Base-by-base conservation (phyloP, 2,113 vertebrate genomes). In the Megaleporinus macrocephalus region DNA sequence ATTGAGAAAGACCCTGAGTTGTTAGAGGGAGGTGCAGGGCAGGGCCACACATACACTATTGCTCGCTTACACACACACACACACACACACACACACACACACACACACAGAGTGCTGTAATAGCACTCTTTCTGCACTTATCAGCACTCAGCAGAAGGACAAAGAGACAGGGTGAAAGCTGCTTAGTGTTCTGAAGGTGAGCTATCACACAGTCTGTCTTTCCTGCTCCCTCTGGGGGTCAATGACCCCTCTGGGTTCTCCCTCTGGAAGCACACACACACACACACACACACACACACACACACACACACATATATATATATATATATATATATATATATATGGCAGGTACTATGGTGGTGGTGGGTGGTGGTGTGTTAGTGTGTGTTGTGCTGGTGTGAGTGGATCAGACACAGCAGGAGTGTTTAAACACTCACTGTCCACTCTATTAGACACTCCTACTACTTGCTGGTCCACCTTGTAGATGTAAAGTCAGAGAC, bases 71-170 rank as follows among this genome's bases (percentile, higher is more conserved):
- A 55, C 55, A 22, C 55, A 6, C 55, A 22, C 55, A 22, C 20
- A 22, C 55, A 22, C 57, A 5, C 57, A 61, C 57, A 61, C 57
- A 61, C 57, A 61, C 57, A 61, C 57, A 26, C 57, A 61, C n/a
- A 61, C 57, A 61, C 57, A 61, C 7, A 61, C 24, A 68, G 30
- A 71, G 79, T 27, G 78, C 73, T 71, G 83, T 84, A 79, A 83
- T 86, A 75, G 71, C 49, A 85, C 78, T 73, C 83, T 89, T 87
- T 84, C 87, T 78, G 53, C 80, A 91, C 86, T 92, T 92, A 93
- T 93, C 92, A 90, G 89, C 70, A 73, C 87, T 89, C 89, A 89
- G 89, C 90, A 92, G 90, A 84, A 71, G 84, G 75, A 85, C 73
- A 80, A 36, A 63, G 80, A 62, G 68, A 71, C 83, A 82, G 70